A percentile compares a stretch with the other conserved stretches of the same genome.
Conservation (phyloP, 2,888 invertebrate species). For the Willowsia nigromaculata region DNA sequence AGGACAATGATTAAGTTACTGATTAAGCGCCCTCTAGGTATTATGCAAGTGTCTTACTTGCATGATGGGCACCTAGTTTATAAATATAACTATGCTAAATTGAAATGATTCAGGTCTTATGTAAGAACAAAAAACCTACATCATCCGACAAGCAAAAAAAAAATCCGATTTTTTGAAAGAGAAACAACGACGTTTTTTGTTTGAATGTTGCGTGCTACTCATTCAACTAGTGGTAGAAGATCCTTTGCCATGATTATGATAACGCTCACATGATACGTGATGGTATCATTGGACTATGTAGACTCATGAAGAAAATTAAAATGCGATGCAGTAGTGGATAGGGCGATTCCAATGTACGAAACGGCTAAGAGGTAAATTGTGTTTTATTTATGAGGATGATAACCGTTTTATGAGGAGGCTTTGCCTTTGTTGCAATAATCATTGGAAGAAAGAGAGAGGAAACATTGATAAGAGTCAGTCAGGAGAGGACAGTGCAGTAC, state of each 20-base stretch:
- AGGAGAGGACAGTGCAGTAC: slow-evolving; percentile 19
- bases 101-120: too few species aligned
- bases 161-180: background rate
- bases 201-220: background rate
- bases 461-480: background rate
- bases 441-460: background rate
- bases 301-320: background rate
- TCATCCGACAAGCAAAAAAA: background rate
- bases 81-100: too few species aligned
- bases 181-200: background rate
- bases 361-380: background rate
- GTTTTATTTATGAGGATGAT: slow-evolving; percentile 37
- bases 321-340: background rate
- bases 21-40: too few species aligned
- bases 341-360: background rate
- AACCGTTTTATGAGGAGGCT: slow-evolving; percentile 28
- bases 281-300: background rate
- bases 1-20: too few species aligned
- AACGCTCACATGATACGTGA: slow-evolving; percentile 3
- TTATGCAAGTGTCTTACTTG: too few species aligned
- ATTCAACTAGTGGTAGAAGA: background rate
- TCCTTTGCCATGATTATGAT: slow-evolving; percentile 30
- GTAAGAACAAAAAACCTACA: too few species aligned
- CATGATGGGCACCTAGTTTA: too few species aligned
- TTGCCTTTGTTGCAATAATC: slow-evolving; percentile 32